Conservation (phyloP, 2,888 invertebrate genomes). For the Sclerodermus sp. region DNA sequence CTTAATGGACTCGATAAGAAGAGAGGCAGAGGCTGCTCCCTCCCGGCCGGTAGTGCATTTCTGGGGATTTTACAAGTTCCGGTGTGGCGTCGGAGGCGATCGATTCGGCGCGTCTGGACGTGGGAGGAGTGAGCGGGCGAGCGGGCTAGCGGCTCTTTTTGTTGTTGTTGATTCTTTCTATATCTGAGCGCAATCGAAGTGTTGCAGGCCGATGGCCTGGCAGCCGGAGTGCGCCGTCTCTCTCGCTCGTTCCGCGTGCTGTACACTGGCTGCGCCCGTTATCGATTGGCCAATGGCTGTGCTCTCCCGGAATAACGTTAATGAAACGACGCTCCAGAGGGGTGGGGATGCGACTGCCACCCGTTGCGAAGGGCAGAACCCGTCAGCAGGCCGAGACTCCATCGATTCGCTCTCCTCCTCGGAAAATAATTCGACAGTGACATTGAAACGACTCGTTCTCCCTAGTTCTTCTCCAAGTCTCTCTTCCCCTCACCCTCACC, state of each 20-base stretch:
- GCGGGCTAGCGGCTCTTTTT: too few relatives aligned
- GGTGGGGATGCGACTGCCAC: background rate
- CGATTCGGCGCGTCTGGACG: background rate
- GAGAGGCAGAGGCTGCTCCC: too few relatives aligned
- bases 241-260: too few relatives aligned
- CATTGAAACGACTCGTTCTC: slow-evolving; percentile 20
- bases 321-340: slow-evolving; percentile 11
- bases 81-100: too few relatives aligned
- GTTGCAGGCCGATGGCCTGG: too few relatives aligned
- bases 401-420: background rate
- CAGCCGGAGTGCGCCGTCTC: too few relatives aligned
- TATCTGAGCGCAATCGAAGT: background rate
- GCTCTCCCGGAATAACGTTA: slow-evolving; percentile 19
- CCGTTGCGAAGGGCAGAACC: background rate
- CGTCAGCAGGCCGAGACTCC: too few relatives aligned
- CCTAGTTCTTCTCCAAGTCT: slow-evolving; percentile 10
- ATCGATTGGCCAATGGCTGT: slow-evolving; percentile 17
- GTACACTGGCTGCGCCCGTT: slow-evolving; percentile 2
- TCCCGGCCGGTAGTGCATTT: too few relatives aligned
- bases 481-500: slow-evolving; percentile 4
- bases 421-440: slow-evolving; percentile 17
- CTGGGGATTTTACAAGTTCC: too few relatives aligned
- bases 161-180: too few relatives aligned
- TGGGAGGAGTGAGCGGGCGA: background rate
- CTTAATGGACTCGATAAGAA: too few relatives aligned